Conservation (phyloP, 2,113 vertebrate species). For the Chloroceryle aenea region DNA sequence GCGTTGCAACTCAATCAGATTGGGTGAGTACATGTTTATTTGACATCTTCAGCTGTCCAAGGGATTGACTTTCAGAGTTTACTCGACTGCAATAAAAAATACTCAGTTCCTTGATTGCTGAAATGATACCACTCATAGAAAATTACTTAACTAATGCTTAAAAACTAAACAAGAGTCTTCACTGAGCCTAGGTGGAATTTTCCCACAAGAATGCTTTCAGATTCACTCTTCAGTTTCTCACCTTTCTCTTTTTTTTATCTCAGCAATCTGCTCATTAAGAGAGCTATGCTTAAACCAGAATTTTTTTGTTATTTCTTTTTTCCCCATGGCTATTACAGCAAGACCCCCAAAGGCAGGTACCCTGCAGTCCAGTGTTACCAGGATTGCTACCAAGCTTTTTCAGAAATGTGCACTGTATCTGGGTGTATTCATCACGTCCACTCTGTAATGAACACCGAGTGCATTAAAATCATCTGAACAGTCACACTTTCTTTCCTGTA, state of each 20-base stretch:
- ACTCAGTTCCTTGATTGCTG: background rate
- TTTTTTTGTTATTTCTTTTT: background rate
- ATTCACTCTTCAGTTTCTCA: background rate
- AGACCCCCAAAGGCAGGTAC: background rate
- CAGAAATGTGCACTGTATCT: constrained; percentile 25
- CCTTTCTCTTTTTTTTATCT: background rate
- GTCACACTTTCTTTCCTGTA: constrained; percentile 43
- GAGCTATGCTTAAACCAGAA: background rate
- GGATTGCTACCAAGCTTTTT: background rate
- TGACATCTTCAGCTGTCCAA: constrained; percentile 21
- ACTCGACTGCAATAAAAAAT: background rate
- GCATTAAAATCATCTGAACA: constrained; percentile 36
- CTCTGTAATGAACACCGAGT: constrained; percentile 6
- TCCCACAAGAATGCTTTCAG: background rate
- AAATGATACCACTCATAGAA: background rate
- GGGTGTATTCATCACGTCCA: background rate
- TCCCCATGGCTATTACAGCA: background rate
- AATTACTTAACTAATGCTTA: background rate
- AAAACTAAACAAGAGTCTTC: background rate
- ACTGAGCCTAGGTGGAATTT: background rate
- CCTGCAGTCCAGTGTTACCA: background rate
- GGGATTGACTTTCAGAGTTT: background rate
- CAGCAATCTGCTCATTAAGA: background rate
- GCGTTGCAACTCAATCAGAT: constrained; percentile 40
- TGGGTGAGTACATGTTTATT: constrained; percentile 20